Evolutionary conservation across 2,888 invertebrate genomes (phyloP), one percentile per base, ranked within the genome.

Genomic region (Epinotia bilunana): DNA sequence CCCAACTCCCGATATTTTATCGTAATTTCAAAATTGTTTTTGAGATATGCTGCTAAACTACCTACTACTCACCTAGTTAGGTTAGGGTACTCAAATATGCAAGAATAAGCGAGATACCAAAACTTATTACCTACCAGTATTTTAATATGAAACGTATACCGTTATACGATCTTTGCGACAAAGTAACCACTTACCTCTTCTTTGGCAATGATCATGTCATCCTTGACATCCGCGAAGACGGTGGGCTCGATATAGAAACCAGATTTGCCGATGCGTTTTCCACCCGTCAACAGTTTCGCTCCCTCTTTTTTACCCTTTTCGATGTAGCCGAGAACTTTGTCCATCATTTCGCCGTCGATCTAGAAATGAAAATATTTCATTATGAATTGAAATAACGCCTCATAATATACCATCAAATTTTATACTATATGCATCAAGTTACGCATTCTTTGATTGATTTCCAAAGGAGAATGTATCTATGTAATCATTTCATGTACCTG

Each of bases 231-330:
- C 1, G 96, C 95, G 85, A 96, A 96, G 0, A 96, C 95, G 0
- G 96, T 96, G 1, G 96, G 96, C 80, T 96, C 91, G 55, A 97
- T 89, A 81, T 96, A 97, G 85, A 94, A 97, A 2, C 97, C 97
- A 74, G 94, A 91, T 64, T 87, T 88, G 13, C 96, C 96, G 58
- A 94, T 53, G 5, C 77, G 70, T 18, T 77, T 67, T 9, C 97
- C 97, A 43, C 97, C 97, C 62, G 95, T 91, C 82, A 95, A 94
- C 75, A 97, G 88, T 82, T 95, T 95, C 4, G 97, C 97, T 1
- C 97, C 97, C 85, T 97, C 95, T 79, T 95, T 89, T 85, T 95
- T 96, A 13, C 97, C 97, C 76, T 94, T 94, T 77, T 96, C 95
- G 72, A 98, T 96, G 81, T 96, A 94, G 1, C 90, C 90, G 79